Conservation (phyloP, 2,113 vertebrate species). For the Emydura subglobosa region DNA sequence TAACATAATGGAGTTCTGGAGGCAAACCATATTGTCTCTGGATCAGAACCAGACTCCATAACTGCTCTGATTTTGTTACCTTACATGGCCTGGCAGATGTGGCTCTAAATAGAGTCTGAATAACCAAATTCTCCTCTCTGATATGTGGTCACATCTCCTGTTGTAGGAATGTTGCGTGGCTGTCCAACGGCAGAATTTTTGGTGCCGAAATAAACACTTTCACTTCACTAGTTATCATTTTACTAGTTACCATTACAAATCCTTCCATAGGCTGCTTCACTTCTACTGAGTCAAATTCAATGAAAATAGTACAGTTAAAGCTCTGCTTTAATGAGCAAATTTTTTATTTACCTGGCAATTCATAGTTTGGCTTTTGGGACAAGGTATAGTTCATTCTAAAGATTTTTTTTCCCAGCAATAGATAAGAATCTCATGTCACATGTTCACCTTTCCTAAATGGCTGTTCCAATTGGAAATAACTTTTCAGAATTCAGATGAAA, state of each 20-base stretch:
- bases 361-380: background rate
- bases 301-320: background rate
- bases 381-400: background rate
- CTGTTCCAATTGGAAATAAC: background rate
- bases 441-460: background rate
- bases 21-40: background rate
- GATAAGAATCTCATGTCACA: background rate
- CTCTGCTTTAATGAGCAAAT: background rate
- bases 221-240: background rate
- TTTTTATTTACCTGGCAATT: background rate
- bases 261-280: background rate
- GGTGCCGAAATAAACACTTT: background rate
- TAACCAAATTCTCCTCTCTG: background rate
- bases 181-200: background rate
- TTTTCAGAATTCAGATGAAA: constrained; percentile 5
- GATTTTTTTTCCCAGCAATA: background rate
- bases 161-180: background rate
- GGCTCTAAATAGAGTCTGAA: background rate
- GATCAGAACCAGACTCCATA: background rate
- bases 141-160: background rate
- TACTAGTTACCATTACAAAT: background rate
- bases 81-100: background rate
- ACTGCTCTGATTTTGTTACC: background rate
- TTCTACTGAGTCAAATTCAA: background rate
- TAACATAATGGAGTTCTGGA: background rate